Conservation (phyloP, 1,140 invertebrate species). For the Heliothis virescens region DNA sequence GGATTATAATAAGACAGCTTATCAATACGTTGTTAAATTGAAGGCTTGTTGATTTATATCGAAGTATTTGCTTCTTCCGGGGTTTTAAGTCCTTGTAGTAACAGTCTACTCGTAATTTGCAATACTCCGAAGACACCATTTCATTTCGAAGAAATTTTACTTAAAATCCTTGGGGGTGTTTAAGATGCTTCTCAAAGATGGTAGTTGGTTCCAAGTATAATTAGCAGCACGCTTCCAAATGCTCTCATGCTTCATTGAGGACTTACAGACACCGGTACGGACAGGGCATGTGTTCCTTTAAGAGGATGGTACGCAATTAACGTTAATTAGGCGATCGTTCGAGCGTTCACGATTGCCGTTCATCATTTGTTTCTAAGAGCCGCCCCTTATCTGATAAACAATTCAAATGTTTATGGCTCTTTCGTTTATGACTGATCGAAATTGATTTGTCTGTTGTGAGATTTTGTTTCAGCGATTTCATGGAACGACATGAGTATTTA, state of each 20-base stretch:
- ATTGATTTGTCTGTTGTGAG: neutral
- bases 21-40: neutral
- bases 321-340: constrained; percentile 59
- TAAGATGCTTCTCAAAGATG: too few relatives aligned
- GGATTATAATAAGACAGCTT: neutral
- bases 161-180: too few relatives aligned
- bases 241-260: constrained; percentile 22
- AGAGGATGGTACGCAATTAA: constrained; percentile 58
- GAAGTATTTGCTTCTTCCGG: too few relatives aligned
- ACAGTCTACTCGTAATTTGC: too few relatives aligned
- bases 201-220: neutral
- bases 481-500: neutral
- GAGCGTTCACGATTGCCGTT: constrained; percentile 41
- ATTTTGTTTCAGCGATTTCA: too few relatives aligned
- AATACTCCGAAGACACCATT: too few relatives aligned
- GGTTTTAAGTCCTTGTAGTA: too few relatives aligned
- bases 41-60: neutral
- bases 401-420: constrained; percentile 23
- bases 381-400: neutral
- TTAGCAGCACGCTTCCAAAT: constrained; percentile 40
- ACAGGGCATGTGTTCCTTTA: constrained; percentile 51
- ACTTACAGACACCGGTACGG: constrained; percentile 25
- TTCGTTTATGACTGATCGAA: neutral
- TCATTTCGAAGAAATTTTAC: too few relatives aligned
- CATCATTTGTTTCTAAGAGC: constrained; percentile 31